Conservation (phyloP, 2,797 vertebrate genomes). For the Petrocephalus sullivani region DNA sequence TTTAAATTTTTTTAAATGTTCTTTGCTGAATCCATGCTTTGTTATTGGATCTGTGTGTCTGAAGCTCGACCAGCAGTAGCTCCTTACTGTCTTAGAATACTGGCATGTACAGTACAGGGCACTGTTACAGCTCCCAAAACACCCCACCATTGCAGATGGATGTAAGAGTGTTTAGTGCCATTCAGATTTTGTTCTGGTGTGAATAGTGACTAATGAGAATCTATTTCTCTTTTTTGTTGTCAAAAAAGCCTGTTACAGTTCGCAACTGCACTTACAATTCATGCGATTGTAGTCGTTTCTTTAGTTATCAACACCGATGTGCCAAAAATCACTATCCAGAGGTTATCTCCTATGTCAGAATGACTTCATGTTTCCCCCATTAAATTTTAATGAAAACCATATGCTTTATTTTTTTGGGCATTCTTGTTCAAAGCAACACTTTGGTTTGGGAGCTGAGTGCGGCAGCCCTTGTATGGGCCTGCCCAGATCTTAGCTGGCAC, state of each 20-base stretch:
- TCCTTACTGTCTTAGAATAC: background rate
- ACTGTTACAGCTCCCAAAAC: background rate
- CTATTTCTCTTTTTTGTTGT: background rate
- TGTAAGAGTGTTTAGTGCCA: background rate
- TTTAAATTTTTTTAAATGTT: background rate
- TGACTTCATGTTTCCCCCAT: constrained; percentile 2
- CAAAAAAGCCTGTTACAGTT: background rate
- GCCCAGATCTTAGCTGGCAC: constrained; percentile 12
- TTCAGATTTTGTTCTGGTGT: background rate
- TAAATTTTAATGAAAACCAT: constrained; percentile 1
- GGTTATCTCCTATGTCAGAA: constrained; percentile 10
- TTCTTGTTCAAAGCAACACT: background rate
- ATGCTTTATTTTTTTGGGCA: background rate
- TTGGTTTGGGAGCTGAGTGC: background rate
- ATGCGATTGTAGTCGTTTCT: background rate
- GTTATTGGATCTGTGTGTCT: background rate
- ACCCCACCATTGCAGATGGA: background rate
- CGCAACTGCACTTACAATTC: background rate
- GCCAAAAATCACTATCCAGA: constrained; percentile 9
- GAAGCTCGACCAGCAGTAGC: background rate
- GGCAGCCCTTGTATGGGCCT: background rate
- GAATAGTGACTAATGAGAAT: background rate
- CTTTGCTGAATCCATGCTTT: background rate
- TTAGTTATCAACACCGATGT: background rate
- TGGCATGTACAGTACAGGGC: background rate